A percentile compares a stretch with the other conserved stretches of the same genome.
Conservation (phyloP, 2,113 vertebrate genomes). For the Poeciliopsis prolifica region DNA sequence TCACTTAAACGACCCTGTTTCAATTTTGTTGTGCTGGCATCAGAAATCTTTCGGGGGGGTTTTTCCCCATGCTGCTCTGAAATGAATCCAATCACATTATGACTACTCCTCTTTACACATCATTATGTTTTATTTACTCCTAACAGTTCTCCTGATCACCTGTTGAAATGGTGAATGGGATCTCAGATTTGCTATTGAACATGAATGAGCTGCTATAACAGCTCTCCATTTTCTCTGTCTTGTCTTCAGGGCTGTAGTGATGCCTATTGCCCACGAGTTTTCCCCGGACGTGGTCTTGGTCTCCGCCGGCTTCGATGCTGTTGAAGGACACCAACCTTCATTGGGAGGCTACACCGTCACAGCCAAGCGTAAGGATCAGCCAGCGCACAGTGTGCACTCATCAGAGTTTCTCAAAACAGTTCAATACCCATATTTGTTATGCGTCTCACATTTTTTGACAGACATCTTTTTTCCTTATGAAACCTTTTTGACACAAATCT, state of each 20-base stretch:
- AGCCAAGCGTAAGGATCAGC: conserved; percentile 88
- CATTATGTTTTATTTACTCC: conserved; percentile 16
- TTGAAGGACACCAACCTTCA: conserved; percentile 85
- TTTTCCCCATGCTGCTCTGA: neutral
- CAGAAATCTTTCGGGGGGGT: conserved; percentile 12
- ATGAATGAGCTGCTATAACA: conserved; percentile 1
- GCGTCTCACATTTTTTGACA: neutral
- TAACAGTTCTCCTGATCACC: conserved; percentile 38
- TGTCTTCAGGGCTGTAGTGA: conserved; percentile 87
- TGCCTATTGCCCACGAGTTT: conserved; percentile 92
- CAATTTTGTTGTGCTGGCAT: conserved; percentile 22
- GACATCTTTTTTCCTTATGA: neutral
- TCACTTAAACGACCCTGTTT: neutral
- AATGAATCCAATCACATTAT: conserved; percentile 21
- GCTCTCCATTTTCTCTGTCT: conserved; percentile 6
- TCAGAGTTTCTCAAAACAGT: neutral
- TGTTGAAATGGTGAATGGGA: conserved; percentile 41
- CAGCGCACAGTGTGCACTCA: neutral
- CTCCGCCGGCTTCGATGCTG: conserved; percentile 92
- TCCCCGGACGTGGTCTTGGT: conserved; percentile 92
- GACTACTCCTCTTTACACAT: conserved; percentile 16
- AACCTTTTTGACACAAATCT: neutral
- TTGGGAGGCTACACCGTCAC: conserved; percentile 92
- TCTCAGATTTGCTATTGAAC: conserved; percentile 16
- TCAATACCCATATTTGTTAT: neutral